Conservation (phyloP, 1,140 invertebrate species). For the Plodia interpunctella region DNA sequence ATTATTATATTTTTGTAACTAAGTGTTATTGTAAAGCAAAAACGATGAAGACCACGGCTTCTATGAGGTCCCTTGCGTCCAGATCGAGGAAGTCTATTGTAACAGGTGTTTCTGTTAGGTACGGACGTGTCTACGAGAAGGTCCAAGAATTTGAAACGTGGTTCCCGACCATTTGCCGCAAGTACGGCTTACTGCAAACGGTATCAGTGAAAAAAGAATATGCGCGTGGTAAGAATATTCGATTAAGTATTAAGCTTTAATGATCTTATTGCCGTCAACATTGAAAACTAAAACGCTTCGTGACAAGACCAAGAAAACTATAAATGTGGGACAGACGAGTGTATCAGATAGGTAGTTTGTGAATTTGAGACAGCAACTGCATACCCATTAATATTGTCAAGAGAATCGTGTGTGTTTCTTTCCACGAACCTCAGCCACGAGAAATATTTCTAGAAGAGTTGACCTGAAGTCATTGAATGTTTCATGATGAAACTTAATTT, state of each 20-base stretch:
- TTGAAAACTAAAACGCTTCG: no score
- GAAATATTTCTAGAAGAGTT: no score
- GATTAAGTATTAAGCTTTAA: not conserved
- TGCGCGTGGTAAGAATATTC: slow-evolving; percentile 18
- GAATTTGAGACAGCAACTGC: no score
- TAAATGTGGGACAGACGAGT: no score
- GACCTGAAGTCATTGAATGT: no score
- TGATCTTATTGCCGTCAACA: no score
- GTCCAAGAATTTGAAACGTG: slow-evolving; percentile 22
- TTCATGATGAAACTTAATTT: no score
- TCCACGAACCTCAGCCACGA: no score
- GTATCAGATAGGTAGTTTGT: no score
- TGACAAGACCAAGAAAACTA: no score
- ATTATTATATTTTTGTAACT: not conserved
- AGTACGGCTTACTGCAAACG: slow-evolving; percentile 27
- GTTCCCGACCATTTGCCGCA: slow-evolving; percentile 24
- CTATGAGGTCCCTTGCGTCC: not conserved
- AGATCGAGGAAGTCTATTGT: not conserved
- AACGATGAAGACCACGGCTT: not conserved
- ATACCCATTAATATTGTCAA: no score
- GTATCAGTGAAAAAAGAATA: slow-evolving; percentile 26
- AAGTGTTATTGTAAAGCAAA: not conserved
- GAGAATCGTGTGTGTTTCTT: no score
- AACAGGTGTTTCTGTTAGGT: not conserved
- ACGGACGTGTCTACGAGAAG: not conserved